These are phyloP conservation scores for Erythrocercus mccallii DNA, from an alignment of 2,113 vertebrate genomes.

Conservation along the genomic window DNA sequence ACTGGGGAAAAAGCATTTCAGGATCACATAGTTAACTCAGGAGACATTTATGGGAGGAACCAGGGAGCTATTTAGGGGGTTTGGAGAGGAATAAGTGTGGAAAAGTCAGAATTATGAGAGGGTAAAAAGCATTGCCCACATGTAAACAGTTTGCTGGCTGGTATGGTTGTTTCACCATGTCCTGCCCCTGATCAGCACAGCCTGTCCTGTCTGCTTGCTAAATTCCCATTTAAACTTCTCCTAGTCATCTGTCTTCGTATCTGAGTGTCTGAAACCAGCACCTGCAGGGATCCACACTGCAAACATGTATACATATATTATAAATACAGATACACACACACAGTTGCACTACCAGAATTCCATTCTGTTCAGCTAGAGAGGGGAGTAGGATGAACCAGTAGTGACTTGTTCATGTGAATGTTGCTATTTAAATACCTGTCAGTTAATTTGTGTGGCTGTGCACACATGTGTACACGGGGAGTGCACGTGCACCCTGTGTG, in stretches of 20 bases:
- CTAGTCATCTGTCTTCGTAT: neutral
- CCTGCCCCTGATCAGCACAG: neutral
- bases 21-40: neutral
- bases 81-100: neutral
- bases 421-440: neutral
- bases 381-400: neutral
- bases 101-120: neutral
- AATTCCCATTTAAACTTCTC: neutral
- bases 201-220: neutral
- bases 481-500: rapidly evolving
- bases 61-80: neutral
- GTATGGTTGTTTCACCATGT: neutral
- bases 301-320: neutral
- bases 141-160: rapidly evolving
- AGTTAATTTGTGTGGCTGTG: neutral
- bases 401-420: neutral
- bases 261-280: neutral
- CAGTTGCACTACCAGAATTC: neutral
- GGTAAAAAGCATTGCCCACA: neutral
- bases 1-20: rapidly evolving
- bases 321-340: neutral
- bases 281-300: neutral
- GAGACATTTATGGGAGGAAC: neutral
- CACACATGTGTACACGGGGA: neutral
- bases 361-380: neutral